A percentile compares a stretch with the other conserved stretches of the same genome.
These are phyloP conservation scores for Pachypanchax playfairii DNA, from an alignment of 2,113 vertebrate species.

Conservation along the genomic window DNA sequence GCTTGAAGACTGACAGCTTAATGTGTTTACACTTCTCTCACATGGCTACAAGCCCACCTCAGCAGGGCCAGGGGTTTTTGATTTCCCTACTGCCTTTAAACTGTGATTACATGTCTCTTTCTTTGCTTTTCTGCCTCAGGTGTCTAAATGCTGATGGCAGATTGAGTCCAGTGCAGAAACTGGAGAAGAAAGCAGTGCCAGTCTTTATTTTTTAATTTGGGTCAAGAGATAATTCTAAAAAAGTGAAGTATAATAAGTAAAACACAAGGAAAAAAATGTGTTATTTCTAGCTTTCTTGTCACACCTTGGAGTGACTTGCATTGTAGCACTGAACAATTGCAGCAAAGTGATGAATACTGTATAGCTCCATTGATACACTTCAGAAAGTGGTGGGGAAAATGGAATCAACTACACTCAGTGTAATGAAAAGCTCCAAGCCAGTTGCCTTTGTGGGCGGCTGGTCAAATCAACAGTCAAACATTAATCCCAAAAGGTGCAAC, in stretches of 20 bases:
- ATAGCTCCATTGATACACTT: slow-evolving; percentile 47
- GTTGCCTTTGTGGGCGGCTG: slow-evolving; percentile 43
- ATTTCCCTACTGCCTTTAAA: slow-evolving; percentile 55
- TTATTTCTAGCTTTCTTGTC: neutral
- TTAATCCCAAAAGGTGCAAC: slow-evolving; percentile 38
- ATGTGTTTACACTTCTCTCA: slow-evolving; percentile 44
- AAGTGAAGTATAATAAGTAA: neutral
- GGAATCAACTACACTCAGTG: slow-evolving; percentile 58
- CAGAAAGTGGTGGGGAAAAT: slow-evolving; percentile 46
- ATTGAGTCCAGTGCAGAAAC: slow-evolving; percentile 38
- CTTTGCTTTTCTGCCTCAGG: slow-evolving; percentile 24
- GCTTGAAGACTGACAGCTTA: slow-evolving; percentile 42
- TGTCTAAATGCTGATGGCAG: slow-evolving; percentile 40
- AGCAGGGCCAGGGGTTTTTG: slow-evolving; percentile 16
- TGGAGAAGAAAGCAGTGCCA: slow-evolving; percentile 6
- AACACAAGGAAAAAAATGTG: neutral
- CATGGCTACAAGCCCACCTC: slow-evolving; percentile 33
- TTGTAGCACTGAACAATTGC: neutral
- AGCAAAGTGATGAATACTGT: slow-evolving; percentile 28
- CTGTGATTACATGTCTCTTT: slow-evolving; percentile 43
- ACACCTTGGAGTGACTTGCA: slow-evolving; percentile 6
- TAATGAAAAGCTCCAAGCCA: slow-evolving; percentile 72
- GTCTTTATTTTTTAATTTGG: slow-evolving; percentile 13
- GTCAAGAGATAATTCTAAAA: neutral
- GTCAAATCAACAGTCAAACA: slow-evolving; percentile 38